These are phyloP conservation scores for Camponotus vicinus DNA, from an alignment of 1,140 invertebrate genomes.

Conservation along the genomic window DNA sequence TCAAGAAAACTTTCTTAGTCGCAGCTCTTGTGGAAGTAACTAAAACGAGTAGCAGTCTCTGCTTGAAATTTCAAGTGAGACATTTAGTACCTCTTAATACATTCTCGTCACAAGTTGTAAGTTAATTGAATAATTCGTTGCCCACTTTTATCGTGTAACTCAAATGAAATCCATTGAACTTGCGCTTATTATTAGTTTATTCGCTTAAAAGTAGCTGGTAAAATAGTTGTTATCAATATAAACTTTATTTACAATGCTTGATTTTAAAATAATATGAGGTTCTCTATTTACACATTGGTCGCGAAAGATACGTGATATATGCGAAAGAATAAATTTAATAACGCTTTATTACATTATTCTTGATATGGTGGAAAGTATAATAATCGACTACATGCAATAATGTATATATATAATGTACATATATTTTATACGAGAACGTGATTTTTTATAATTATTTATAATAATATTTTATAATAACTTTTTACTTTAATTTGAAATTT, in stretches of 20 bases:
- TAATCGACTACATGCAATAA: constrained; percentile 17
- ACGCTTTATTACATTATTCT: not conserved
- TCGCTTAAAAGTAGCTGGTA: constrained; percentile 3
- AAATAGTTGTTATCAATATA: not conserved
- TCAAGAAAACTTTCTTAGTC: constrained; percentile 48
- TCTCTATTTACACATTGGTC: not conserved
- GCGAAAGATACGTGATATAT: not conserved
- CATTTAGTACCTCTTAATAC: constrained; percentile 56
- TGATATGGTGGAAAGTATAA: not conserved
- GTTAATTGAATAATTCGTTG: constrained; percentile 55
- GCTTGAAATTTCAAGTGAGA: constrained; percentile 48
- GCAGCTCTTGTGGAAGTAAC: not conserved
- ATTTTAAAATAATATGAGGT: not conserved
- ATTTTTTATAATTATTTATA: not conserved
- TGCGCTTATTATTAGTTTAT: constrained; percentile 1
- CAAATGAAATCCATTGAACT: constrained; percentile 28
- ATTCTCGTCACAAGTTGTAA: constrained; percentile 13
- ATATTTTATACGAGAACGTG: not conserved
- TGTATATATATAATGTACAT: not conserved
- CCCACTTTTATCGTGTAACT: constrained; percentile 33
- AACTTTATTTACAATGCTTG: constrained; percentile 7
- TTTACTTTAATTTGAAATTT: not conserved
- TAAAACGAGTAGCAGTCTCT: constrained; percentile 32
- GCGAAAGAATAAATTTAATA: constrained; percentile 6
- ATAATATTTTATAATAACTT: no score